Evolutionary conservation across 1,140 invertebrate genomes (phyloP), one percentile per base, ranked within the genome.

Genomic region (Hylaeus anthracinus): DNA sequence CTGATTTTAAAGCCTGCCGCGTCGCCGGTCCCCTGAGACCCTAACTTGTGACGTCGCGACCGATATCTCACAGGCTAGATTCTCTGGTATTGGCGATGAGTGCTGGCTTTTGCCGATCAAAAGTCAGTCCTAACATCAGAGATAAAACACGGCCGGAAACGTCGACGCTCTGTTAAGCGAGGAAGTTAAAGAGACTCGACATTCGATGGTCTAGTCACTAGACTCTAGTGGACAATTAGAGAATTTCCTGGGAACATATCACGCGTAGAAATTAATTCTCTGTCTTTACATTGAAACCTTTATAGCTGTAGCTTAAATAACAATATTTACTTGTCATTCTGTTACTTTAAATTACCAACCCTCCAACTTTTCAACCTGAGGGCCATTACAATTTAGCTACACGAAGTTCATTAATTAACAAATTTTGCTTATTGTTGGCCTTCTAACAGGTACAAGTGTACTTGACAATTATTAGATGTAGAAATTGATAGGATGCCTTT

Each of bases 21-120:
- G 92, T 93, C 94, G 94, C 95, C 95, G 94, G 93, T 95, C 95
- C 95, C 95, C 95, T 96, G 95, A 96, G 95, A 96, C 95, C 95
- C 95, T 95, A 95, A 95, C 95, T 95, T 95, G 95, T 95, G 95
- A 96, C 94, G 95, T 95, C 93, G 92, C 90, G 89, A 91, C 92
- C 92, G 92, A 94, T 94, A 94, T 95, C 94, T 95, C 95, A 95
- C 95, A 95, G 95, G 95, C 94, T 95, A 95, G 95, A 94, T 94
- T 95, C 95, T 95, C 95, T 95, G 95, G 95, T 95, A 95, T 95
- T 95, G 95, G 94, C 94, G 94, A 93, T 92, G 90, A 93, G 88
- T 92, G 90, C 92, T 93, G 92, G 87, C 92, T 93, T 92, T 93
- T 92, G 90, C 85, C 90, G 85, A 86, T 89, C 90, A 91, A 91